Conservation (phyloP, 2,113 vertebrate genomes). For the Lota lota region DNA sequence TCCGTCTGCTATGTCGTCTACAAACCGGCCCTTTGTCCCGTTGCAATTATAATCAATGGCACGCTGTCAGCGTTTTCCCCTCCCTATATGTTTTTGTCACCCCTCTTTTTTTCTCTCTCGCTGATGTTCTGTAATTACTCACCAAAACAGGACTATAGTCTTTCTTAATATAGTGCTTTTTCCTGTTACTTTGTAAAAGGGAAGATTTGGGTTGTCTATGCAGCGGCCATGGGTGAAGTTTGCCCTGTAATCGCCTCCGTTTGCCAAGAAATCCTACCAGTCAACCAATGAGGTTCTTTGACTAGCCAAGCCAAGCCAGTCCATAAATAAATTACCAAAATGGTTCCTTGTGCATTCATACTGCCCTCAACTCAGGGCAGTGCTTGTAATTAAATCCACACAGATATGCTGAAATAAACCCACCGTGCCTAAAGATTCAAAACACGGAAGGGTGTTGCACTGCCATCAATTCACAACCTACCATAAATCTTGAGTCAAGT, state of each 20-base stretch:
- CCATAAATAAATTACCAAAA: conserved; percentile 68
- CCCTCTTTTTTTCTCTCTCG: conserved; percentile 4
- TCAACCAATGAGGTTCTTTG: conserved; percentile 56
- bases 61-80: conserved; percentile 36
- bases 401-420: conserved; percentile 66
- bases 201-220: conserved; percentile 55
- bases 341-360: conserved; percentile 56
- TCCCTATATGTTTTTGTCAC: conserved; percentile 26
- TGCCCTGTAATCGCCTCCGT: conserved; percentile 64
- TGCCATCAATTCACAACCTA: conserved; percentile 39
- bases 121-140: conserved; percentile 58
- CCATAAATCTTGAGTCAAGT: conserved; percentile 56
- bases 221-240: conserved; percentile 50
- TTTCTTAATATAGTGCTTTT: conserved; percentile 39
- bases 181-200: conserved; percentile 51
- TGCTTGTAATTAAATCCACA: conserved; percentile 71
- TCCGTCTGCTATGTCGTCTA: conserved; percentile 36
- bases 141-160: conserved; percentile 63
- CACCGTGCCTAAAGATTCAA: conserved; percentile 54
- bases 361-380: conserved; percentile 51
- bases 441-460: conserved; percentile 54
- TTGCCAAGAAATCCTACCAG: conserved; percentile 43
- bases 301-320: conserved; percentile 44
- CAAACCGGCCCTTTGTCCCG: no score
- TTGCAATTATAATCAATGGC: conserved; percentile 40